Percentiles rank a stretch among this genome's conserved stretches.
These are phyloP conservation scores for Trichogramma pretiosum DNA, from an alignment of 1,140 invertebrate genomes.

Conservation along the genomic window DNA sequence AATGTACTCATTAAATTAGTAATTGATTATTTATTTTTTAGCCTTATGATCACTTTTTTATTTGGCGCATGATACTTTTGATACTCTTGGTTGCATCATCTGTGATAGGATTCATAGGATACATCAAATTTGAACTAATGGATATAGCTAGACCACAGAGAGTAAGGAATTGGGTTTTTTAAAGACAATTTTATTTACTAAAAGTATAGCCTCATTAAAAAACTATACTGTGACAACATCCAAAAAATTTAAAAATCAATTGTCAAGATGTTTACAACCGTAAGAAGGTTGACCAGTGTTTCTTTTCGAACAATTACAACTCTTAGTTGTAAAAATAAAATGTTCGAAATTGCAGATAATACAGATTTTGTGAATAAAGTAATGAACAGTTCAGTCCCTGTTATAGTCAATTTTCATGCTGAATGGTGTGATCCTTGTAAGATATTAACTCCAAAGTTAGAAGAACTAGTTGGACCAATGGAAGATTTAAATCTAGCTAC, in stretches of 20 bases:
- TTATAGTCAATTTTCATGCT: slow-evolving; percentile 80
- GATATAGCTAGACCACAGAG: slow-evolving; percentile 39
- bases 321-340: slow-evolving; percentile 33
- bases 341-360: slow-evolving; percentile 49
- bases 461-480: slow-evolving; percentile 67
- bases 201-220: too few species aligned
- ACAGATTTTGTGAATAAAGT: slow-evolving; percentile 58
- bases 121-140: slow-evolving; percentile 46
- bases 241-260: background rate
- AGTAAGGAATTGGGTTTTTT: slow-evolving; percentile 40
- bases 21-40: slow-evolving; percentile 37
- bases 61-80: slow-evolving; percentile 47
- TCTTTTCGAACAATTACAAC: slow-evolving; percentile 28
- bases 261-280: slow-evolving; percentile 30
- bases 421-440: slow-evolving; percentile 96
- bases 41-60: slow-evolving; percentile 50
- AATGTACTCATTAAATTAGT: background rate
- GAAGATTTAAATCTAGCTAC: slow-evolving; percentile 78
- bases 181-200: too few species aligned
- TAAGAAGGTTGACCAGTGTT: slow-evolving; percentile 25
- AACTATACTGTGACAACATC: too few species aligned
- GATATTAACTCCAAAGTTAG: slow-evolving; percentile 82
- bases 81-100: slow-evolving; percentile 42
- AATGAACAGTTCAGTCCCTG: slow-evolving; percentile 70
- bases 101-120: slow-evolving; percentile 41